Evolutionary conservation across 1,140 invertebrate genomes (phyloP).

Genomic region (Microplitis demolitor): DNA sequence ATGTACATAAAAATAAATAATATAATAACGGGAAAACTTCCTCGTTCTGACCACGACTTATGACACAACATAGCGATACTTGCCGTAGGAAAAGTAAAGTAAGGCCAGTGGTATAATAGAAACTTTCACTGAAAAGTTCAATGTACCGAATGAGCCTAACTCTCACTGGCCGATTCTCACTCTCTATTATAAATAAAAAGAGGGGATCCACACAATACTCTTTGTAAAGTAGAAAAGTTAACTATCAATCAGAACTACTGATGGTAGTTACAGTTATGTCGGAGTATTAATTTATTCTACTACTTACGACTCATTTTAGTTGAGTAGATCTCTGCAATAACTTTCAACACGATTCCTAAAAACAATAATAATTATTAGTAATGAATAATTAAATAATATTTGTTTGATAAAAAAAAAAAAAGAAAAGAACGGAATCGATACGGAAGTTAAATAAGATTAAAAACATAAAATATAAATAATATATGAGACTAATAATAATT

Average conservation of each 20-base stretch:
- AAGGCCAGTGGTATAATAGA: conserved; percentile 63
- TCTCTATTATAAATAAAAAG: neutral
- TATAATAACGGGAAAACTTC: neutral
- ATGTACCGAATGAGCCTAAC: conserved; percentile 49
- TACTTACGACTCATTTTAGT: no score
- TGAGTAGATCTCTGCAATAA: no score
- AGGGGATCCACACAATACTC: neutral
- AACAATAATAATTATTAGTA: no score
- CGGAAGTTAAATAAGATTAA: no score
- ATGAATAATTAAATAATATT: no score
- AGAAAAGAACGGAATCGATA: no score
- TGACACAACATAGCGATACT: conserved; percentile 58
- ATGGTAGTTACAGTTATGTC: neutral
- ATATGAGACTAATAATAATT: neutral
- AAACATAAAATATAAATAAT: neutral
- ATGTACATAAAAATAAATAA: neutral
- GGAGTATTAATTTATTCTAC: no score
- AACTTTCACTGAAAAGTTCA: conserved; percentile 63
- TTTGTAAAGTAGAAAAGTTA: neutral
- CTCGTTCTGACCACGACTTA: conserved; percentile 36
- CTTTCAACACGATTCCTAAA: no score
- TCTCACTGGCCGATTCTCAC: conserved; percentile 47
- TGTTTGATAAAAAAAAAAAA: no score
- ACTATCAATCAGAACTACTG: neutral
- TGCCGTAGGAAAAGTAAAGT: conserved; percentile 62